Evolutionary conservation across 1,140 invertebrate species (phyloP), one percentile per base, ranked within the genome.

Genomic region (Drosophila azteca): DNA sequence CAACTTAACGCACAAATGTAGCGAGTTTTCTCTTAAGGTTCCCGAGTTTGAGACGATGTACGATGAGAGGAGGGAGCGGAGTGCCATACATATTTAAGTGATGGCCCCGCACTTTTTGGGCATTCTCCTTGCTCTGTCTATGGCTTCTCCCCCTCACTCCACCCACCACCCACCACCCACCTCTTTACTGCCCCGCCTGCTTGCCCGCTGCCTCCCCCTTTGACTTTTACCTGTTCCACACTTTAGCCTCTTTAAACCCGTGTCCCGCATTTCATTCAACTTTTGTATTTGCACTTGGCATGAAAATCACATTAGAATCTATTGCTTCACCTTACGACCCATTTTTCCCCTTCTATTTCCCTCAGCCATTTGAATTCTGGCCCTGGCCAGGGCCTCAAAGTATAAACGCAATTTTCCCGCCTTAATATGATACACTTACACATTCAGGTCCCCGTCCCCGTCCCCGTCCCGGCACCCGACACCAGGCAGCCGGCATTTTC

Each of bases 261-360:
- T 49, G 24, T 4, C 29, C 8, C 15, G 9, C 8, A 11, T 39
- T 11, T 39, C 35, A 20, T 35, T 22, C 22, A 5, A 35, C 67
- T 62, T 75, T 63, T 53, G 24, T 26, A 26, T 81, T 68, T 67
- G 51, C 46, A 45, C 59, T 35, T 66, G 64, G 41, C 65, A 66
- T 78, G 69, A 49, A 70, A 79, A 79, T 70, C 77, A 59, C 74
- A 75, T 78, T 83, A 70, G 68, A 73, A 69, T 62, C 54, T 63
- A 77, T 77, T 67, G 58, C 62, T 55, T 31, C 63, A 57, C 72
- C 49, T 59, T 51, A 67, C 62, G 55, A 73, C 70, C 68, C 58
- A 62, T 55, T 62, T 39, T 39, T n/a, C 13, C 22, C 29, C 11
- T 26, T 45, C 26, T 5, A 7, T 17, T 13, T 67, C 35, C 39